Conservation (phyloP, 2,113 vertebrate genomes). For the Peromyscus polionotus region DNA sequence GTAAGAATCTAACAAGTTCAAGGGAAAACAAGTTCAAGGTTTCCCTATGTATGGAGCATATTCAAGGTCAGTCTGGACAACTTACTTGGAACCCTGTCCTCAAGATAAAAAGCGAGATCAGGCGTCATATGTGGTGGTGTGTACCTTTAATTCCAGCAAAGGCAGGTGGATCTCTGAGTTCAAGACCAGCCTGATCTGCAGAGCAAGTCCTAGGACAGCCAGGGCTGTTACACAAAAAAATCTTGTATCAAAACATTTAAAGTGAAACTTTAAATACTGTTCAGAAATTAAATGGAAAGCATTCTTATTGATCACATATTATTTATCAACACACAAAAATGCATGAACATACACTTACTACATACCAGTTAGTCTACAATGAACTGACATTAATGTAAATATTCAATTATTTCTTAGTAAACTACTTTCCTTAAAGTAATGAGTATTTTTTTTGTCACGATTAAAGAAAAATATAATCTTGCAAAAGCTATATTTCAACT, state of each 20-base stretch:
- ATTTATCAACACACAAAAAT: conserved; percentile 39
- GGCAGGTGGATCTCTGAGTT: not conserved
- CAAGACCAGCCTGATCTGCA: not conserved
- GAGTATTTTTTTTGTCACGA: conserved; percentile 42
- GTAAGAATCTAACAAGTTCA: not conserved
- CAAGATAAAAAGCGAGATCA: not conserved
- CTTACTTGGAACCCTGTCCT: not conserved
- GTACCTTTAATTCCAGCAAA: not conserved
- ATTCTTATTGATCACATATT: not conserved
- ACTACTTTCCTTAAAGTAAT: conserved; percentile 24
- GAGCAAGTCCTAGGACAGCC: not conserved
- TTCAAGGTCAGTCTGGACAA: not conserved
- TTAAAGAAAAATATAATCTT: conserved; percentile 66
- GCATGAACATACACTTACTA: not conserved
- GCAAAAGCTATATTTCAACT: conserved; percentile 59
- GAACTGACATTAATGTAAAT: conserved; percentile 46
- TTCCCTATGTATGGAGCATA: not conserved
- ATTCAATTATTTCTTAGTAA: conserved; percentile 53
- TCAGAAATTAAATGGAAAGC: conserved; percentile 39
- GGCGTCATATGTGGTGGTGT: not conserved
- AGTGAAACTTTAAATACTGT: conserved; percentile 24
- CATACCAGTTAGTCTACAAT: not conserved
- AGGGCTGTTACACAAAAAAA: not conserved
- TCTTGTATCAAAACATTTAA: too few relatives aligned
- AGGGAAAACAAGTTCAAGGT: not conserved